Base-by-base conservation (phyloP, 2,888 invertebrate species). In the Anagyrus pseudococci region DNA sequence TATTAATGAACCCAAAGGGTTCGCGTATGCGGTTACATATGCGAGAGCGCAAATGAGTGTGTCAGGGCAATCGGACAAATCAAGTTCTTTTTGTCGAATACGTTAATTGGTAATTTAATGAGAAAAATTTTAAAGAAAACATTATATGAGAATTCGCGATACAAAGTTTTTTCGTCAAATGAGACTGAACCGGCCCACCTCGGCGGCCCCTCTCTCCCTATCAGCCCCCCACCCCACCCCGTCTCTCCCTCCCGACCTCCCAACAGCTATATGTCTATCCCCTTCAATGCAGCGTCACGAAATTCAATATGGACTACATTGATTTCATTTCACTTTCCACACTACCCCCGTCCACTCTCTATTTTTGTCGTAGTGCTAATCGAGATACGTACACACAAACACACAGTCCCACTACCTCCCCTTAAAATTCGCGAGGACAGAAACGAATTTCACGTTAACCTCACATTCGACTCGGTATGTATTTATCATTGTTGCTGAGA, bases 151-250 rank as follows among this genome's bases (percentile, higher is more conserved):
- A 46, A 59, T 69, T 71, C 68, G 71, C 71, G 70, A 63, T 46
- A 63, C 49, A 43, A 70, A 69, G 72, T 76, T 77, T 77, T 76
- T 77, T 77, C 73, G 73, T 77, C 74, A 63, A 58, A 75, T 77
- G 78, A 79, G 79, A 79, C 78, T 79, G 79, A 79, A 63, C 73
- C 10, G 77, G 77, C 72, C 75, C 73, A 70, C 70, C 72, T 72
- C 71, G 75, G 74, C 75, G 74, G 67, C 62, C 64, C 64, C 60
- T 67, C 64, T 63, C 56, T 59, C 58, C 57, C 52, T n/a, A 15
- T 25, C 33, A n/a, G n/a, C n/a, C n/a, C n/a, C n/a, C n/a, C n/a
- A n/a, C n/a, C n/a, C n/a, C n/a, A n/a, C n/a, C n/a, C n/a, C n/a
- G n/a, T n/a, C n/a, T n/a, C n/a, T n/a, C n/a, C n/a, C n/a, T n/a